Evolutionary conservation across 2,113 vertebrate species (phyloP).

Genomic region (Labeo catla): DNA sequence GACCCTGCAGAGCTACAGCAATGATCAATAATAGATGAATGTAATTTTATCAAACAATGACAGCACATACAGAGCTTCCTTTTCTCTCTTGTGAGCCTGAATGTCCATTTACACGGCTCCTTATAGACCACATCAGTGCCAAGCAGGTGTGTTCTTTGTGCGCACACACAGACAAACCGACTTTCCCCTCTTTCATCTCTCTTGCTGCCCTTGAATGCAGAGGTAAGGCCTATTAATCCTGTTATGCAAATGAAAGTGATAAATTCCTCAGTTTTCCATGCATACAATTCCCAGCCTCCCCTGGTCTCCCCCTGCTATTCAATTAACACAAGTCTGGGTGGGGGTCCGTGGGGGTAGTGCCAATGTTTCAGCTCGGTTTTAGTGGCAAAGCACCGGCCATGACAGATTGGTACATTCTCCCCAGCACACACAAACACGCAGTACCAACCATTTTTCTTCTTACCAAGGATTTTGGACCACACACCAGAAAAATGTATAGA

Average conservation of each 20-base stretch:
- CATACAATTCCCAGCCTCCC: conserved; percentile 38
- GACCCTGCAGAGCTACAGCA: conserved; percentile 24
- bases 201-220: conserved; percentile 45
- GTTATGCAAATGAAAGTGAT: conserved; percentile 48
- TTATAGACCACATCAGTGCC: conserved; percentile 20
- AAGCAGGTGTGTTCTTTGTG: conserved; percentile 40
- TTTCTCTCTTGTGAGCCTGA: conserved; percentile 19
- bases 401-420: conserved; percentile 47
- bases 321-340: conserved; percentile 40
- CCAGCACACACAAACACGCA: conserved; percentile 13
- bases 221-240: conserved; percentile 43
- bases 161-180: conserved; percentile 36
- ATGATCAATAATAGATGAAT: conserved; percentile 44
- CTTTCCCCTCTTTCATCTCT: conserved; percentile 30
- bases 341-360: conserved; percentile 29
- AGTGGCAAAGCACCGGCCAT: conserved; percentile 39
- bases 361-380: conserved; percentile 18
- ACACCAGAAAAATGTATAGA: conserved; percentile 1
- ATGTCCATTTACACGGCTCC: conserved; percentile 22
- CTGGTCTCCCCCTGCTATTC: conserved; percentile 25
- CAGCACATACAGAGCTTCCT: conserved; percentile 29
- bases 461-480: conserved; percentile 35
- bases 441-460: conserved; percentile 33
- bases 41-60: conserved; percentile 47
- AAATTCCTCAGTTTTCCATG: conserved; percentile 44